Base-by-base conservation (phyloP, 1,140 invertebrate species). In the Anoplolepis gracilipes region DNA sequence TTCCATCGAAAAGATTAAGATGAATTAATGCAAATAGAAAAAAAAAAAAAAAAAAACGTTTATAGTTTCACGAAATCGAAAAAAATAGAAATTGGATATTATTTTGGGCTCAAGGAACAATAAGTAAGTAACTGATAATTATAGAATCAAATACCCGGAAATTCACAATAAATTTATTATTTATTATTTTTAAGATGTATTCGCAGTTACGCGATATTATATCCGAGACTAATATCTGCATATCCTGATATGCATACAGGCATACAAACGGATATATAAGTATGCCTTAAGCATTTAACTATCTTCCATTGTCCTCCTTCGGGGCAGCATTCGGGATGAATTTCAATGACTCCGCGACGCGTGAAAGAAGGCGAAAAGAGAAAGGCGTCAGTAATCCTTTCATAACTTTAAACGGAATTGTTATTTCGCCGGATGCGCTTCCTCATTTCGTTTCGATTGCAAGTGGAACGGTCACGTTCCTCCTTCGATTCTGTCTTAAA, bases 231-330 rank as follows among this genome's bases (percentile, higher is more conserved):
- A 64, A 84, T 39, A 65, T 42, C 84, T 57, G 57, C 30, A 46
- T 65, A 49, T 57, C 49, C 28, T 1, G 25, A 53, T 42, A 59
- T 42, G 46, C n/a, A 36, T 62, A 33, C n/a, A 76, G 53, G 46
- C 65, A 85, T n/a, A n/a, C 76, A 49, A 78, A 36, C 22, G 64
- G 67, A 42, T 82, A 75, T 42, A 62, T 87, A 85, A 76, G 69
- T 87, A 73, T 42, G 79, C 78, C 42, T 69, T 46, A 84, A 62
- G 49, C 55, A 65, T 62, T 70, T 85, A 49, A 57, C 81, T 67
- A 61, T 69, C 65, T 39, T 55, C 77, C 86, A 89, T 89, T 89
- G 86, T 89, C 84, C 88, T 82, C 84, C 62, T 84, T 87, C 59
- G 82, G 67, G 42, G 57, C 67, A 22, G 49, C 53, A 25, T 61